Conservation (phyloP, 2,113 vertebrate species). For the Lepus europaeus region DNA sequence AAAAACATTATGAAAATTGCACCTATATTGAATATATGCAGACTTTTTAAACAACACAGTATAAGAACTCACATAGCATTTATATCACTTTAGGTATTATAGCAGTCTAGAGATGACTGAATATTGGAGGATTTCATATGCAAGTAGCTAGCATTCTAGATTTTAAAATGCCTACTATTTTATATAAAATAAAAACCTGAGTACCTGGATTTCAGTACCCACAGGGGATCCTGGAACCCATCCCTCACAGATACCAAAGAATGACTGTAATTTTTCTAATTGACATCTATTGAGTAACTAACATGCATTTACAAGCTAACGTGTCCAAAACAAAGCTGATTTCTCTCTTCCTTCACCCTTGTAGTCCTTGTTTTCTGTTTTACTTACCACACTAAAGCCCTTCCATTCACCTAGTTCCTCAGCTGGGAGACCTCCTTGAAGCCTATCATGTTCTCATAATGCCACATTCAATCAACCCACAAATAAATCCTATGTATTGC, state of each 20-base stretch:
- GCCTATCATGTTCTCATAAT: neutral
- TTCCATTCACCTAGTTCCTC: neutral
- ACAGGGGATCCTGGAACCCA: neutral
- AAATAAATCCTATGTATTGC: neutral
- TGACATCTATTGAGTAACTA: neutral
- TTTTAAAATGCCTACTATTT: neutral
- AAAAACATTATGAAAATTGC: neutral
- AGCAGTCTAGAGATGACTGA: too few species aligned
- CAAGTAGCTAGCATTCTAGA: neutral
- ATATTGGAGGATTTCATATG: neutral
- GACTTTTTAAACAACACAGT: too few species aligned
- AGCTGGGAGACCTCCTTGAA: neutral
- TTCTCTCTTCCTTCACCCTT: neutral
- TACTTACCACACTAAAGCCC: neutral
- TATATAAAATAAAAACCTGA: neutral
- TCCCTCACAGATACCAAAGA: neutral
- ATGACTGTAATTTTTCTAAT: neutral
- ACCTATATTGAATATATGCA: too few species aligned
- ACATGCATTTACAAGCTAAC: neutral
- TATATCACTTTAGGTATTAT: too few species aligned
- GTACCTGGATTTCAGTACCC: neutral
- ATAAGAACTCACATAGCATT: too few species aligned
- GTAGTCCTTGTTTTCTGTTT: neutral
- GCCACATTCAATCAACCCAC: neutral
- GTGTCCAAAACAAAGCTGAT: neutral